phyloP scores from a whole-genome alignment of 2,797 vertebrate species.

The Periparus ater region DNA sequence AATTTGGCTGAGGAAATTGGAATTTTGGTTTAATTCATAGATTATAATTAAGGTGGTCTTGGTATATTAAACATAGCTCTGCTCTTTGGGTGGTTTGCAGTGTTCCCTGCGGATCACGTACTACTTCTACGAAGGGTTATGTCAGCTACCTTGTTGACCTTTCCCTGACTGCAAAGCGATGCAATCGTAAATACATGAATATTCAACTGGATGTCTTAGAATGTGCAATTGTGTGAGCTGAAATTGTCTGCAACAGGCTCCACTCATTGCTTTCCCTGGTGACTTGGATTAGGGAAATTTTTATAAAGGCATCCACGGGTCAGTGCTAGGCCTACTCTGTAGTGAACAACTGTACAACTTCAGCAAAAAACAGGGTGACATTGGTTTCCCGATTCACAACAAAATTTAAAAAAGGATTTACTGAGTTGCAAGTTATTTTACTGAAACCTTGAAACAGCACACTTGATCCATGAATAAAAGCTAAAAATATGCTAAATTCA shows the following conservation, averaged over 20 bases:
- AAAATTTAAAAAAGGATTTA: neutral
- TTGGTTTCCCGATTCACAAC: neutral
- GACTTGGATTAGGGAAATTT: neutral
- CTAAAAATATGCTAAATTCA: neutral
- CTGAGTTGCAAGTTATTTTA: neutral
- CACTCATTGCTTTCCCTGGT: neutral
- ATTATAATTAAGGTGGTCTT: neutral
- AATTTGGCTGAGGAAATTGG: neutral
- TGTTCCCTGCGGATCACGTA: neutral
- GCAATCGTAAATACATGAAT: neutral
- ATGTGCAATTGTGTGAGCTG: neutral
- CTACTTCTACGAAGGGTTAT: neutral
- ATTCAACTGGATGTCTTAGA: neutral
- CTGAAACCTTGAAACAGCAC: neutral
- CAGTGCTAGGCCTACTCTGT: neutral
- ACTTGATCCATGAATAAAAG: neutral
- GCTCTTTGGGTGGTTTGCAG: neutral
- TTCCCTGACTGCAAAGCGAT: neutral
- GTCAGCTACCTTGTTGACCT: neutral
- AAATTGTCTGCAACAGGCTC: neutral
- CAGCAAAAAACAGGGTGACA: neutral
- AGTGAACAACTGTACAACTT: neutral
- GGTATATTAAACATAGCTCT: neutral
- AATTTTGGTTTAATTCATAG: neutral
- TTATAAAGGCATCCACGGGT: neutral